phyloP scores from a whole-genome alignment of 2,113 vertebrate species.

The Barbus barbus region DNA sequence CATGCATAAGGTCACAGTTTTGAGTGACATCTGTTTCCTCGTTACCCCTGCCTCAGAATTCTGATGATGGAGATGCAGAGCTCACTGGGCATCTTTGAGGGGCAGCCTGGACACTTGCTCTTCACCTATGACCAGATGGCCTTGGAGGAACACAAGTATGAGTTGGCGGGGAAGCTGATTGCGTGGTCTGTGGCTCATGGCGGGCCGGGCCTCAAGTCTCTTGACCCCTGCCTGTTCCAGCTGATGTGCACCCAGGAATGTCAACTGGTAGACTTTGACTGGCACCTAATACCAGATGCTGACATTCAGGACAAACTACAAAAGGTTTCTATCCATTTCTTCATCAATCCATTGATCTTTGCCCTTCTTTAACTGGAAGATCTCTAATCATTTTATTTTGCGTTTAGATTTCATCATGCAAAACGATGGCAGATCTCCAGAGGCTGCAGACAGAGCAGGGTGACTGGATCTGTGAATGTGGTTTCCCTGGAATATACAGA shows the following conservation, averaged over 20 bases:
- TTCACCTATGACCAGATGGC: slow-evolving; percentile 66
- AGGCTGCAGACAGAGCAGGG: slow-evolving; percentile 58
- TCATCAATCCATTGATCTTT: not conserved
- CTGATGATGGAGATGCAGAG: slow-evolving; percentile 64
- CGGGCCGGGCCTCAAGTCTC: slow-evolving; percentile 65
- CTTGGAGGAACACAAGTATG: slow-evolving; percentile 63
- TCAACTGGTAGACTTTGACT: slow-evolving; percentile 63
- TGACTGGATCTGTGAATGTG: slow-evolving; percentile 65
- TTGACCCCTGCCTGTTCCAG: slow-evolving; percentile 67
- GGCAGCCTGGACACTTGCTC: slow-evolving; percentile 61
- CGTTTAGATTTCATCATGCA: slow-evolving; percentile 49
- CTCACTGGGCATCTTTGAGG: slow-evolving; percentile 65
- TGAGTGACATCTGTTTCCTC: not conserved
- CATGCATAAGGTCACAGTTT: no score
- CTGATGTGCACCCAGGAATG: slow-evolving; percentile 67
- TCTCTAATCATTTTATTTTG: not conserved
- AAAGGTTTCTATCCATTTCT: slow-evolving; percentile 55
- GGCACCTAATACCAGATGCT: slow-evolving; percentile 60
- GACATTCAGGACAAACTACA: slow-evolving; percentile 59
- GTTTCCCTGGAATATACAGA: slow-evolving; percentile 60
- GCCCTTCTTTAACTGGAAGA: not conserved
- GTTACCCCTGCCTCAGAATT: slow-evolving; percentile 54
- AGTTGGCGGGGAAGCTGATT: slow-evolving; percentile 66
- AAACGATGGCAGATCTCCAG: slow-evolving; percentile 10
- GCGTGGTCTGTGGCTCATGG: slow-evolving; percentile 70